These are phyloP conservation scores for Phytoseiulus persimilis DNA, from an alignment of 2,888 invertebrate species.

Conservation along the genomic window DNA sequence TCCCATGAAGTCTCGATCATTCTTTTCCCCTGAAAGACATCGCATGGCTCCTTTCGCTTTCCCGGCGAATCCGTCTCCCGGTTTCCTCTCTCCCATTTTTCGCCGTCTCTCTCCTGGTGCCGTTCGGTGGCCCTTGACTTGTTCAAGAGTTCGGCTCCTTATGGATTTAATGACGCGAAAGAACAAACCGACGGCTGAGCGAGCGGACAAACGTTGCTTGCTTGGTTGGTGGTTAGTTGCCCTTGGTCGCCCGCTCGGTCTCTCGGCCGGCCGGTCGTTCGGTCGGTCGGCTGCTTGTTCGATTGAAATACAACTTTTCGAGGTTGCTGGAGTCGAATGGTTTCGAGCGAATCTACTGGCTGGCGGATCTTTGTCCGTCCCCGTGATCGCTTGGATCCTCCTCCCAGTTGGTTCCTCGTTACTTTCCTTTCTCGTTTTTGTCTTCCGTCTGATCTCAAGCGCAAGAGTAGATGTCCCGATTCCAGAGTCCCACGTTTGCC, in stretches of 20 bases:
- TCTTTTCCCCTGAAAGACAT: no score
- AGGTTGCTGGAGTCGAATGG: background rate
- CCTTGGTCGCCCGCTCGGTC: background rate
- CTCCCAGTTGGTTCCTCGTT: background rate
- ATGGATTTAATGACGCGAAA: slow-evolving; percentile 5
- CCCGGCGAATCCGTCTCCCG: no score
- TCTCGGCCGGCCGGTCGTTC: background rate
- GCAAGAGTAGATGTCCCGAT: background rate
- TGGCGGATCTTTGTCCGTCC: background rate
- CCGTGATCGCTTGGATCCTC: background rate
- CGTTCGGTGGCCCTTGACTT: background rate
- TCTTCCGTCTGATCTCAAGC: background rate
- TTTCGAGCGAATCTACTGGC: background rate
- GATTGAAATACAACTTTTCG: background rate
- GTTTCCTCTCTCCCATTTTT: background rate
- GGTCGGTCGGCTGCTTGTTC: background rate
- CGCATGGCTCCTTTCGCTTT: no score
- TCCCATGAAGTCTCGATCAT: no score
- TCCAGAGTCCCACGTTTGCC: background rate
- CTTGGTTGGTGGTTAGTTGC: background rate
- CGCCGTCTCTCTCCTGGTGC: background rate
- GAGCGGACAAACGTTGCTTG: background rate
- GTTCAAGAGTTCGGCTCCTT: background rate
- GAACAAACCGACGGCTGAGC: background rate
- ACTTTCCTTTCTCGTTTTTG: background rate